Percentiles rank a stretch among this genome's conserved stretches.
These are phyloP conservation scores for Neomonachus schauinslandi DNA, from an alignment of 2,113 vertebrate genomes.

Conservation along the genomic window DNA sequence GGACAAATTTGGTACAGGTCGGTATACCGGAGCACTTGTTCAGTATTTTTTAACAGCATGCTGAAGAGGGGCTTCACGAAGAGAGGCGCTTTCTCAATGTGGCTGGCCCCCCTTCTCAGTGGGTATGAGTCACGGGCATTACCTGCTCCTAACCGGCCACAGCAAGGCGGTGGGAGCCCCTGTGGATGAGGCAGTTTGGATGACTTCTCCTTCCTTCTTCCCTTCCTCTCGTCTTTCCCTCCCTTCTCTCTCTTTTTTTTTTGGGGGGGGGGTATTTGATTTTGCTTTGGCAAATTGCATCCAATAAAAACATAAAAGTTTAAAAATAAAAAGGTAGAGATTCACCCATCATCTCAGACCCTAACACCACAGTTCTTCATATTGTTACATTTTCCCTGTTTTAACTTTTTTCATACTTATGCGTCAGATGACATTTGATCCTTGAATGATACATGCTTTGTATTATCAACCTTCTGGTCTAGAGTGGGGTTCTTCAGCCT, in stretches of 20 bases:
- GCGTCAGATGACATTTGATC: neutral
- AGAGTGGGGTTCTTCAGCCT: neutral
- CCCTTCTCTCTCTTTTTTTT: neutral
- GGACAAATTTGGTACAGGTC: neutral
- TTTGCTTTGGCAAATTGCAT: neutral
- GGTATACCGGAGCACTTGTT: neutral
- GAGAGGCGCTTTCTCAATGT: neutral
- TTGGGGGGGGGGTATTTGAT: neutral
- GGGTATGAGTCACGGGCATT: neutral
- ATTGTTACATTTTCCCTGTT: neutral
- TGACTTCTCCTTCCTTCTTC: neutral
- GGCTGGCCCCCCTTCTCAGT: neutral
- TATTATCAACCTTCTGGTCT: neutral
- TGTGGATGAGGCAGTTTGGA: neutral
- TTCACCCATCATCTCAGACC: neutral
- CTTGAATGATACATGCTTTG: neutral
- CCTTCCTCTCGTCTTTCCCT: neutral
- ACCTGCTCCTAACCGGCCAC: neutral
- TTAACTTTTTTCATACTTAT: neutral
- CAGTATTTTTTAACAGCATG: neutral
- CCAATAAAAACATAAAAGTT: neutral
- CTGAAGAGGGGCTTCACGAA: neutral
- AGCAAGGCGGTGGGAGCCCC: neutral
- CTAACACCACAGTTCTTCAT: neutral
- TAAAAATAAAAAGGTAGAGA: neutral